Evolutionary conservation across 2,113 vertebrate genomes (phyloP).

Genomic region (Saguinus midas): DNA sequence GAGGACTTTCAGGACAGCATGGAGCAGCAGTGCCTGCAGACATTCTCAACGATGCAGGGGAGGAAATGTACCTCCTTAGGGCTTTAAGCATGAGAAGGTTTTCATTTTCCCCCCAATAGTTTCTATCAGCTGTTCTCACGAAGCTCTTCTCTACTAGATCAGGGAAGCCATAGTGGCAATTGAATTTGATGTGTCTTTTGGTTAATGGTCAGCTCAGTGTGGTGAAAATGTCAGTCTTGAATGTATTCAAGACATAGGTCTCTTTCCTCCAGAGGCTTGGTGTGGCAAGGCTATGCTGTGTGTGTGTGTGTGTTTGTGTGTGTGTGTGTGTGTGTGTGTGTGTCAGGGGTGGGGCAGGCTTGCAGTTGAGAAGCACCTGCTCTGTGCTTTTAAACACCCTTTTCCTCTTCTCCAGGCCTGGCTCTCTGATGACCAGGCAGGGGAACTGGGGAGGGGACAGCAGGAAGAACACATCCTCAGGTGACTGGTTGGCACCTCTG

Average conservation of each 20-base stretch:
- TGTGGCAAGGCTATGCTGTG: neutral
- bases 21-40: neutral
- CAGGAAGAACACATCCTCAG: neutral
- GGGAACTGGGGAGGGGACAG: no score
- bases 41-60: accelerated
- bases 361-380: neutral
- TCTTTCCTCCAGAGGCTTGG: neutral
- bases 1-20: neutral
- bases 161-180: neutral
- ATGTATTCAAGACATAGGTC: neutral
- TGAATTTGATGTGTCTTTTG: neutral
- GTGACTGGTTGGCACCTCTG: accelerated
- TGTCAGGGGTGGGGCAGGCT: neutral
- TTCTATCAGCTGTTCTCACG: neutral
- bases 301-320: neutral
- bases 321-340: neutral
- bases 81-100: neutral
- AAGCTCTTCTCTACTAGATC: neutral
- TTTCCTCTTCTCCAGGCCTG: neutral
- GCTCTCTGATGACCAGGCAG: neutral
- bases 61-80: neutral
- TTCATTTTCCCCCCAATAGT: neutral
- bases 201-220: neutral
- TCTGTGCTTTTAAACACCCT: neutral
- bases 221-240: neutral